Conservation (phyloP, 1,140 invertebrate genomes). For the Sinonovacula constricta region DNA sequence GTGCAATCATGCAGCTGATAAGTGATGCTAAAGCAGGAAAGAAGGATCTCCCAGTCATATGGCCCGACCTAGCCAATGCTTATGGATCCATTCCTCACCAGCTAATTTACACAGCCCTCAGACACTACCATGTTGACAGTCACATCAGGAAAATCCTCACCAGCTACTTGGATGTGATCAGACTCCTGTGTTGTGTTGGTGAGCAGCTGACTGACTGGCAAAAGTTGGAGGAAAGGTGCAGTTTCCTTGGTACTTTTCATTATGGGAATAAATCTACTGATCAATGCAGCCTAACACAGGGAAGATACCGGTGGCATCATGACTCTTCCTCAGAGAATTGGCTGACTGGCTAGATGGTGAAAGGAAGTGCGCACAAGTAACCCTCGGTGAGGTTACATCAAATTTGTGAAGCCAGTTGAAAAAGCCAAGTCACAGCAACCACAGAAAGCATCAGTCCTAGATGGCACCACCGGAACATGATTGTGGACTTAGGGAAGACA, state of each 20-base stretch:
- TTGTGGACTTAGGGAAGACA: too few relatives aligned
- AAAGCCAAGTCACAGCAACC: too few relatives aligned
- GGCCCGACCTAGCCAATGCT: background rate
- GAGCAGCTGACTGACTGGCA: constrained; percentile 2
- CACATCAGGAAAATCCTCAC: background rate
- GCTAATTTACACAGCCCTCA: too few relatives aligned
- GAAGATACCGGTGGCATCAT: too few relatives aligned
- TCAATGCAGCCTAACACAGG: background rate
- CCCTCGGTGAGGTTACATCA: too few relatives aligned
- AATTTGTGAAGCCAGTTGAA: too few relatives aligned
- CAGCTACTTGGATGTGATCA: background rate
- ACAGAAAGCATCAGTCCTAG: too few relatives aligned
- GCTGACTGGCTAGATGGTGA: too few relatives aligned
- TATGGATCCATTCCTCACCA: too few relatives aligned
- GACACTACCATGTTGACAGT: background rate
- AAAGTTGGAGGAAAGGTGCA: background rate
- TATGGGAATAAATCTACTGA: constrained; percentile 3
- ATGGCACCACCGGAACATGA: too few relatives aligned
- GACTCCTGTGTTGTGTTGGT: background rate
- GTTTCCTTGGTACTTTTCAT: background rate
- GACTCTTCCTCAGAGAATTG: too few relatives aligned
- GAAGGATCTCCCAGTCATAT: background rate
- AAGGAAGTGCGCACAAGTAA: too few relatives aligned
- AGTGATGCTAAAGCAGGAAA: background rate
- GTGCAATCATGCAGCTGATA: background rate